Base-by-base conservation (phyloP, 2,888 invertebrate species). In the Tinea pellionella region DNA sequence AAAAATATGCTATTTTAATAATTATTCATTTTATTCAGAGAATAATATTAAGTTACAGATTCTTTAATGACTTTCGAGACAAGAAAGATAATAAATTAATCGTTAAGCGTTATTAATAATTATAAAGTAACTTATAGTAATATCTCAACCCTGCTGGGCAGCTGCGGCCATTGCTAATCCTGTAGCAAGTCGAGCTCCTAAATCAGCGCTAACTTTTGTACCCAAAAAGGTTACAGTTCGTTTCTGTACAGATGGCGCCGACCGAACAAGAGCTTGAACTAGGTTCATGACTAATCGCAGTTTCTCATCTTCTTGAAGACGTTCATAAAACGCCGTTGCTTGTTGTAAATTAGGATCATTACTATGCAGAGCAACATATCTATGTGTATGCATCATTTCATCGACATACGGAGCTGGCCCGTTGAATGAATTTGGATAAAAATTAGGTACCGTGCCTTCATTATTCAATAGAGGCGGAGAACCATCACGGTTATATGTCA, bases 341-440 rank as follows among this genome's bases (percentile, higher is more conserved):
- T 97, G 96, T 37, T 69, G 69, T 1, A 79, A 68, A 65, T 79
- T 78, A 1, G 71, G 62, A 8, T 76, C 71, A 51, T 66, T 69
- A 13, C 68, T 70, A 43, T 78, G 70, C 1, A 67, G 65, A 30
- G 77, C 59, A 9, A 63, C 32, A 0, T 73, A 42, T 59, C 65
- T 66, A 12, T 71, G 66, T 7, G 68, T 69, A 0, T 78, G 77
- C 6, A 64, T 64, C 43, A 63, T 69, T 15, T 71, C 69, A 8
- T 90, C 85, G 0, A 90, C 88, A 66, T 90, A 90, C 24, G 90
- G 90, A 63, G 90, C 88, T 0, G 97, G 96, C 0, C 97, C 98
- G 65, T 89, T 89, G 77, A 96, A 98, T 61, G 96, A 96, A 84
- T 98, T 98, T 0, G 98, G 98, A 80, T 90, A 96, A 75, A 98